Evolutionary conservation across 2,888 invertebrate genomes (phyloP), one percentile per base, ranked within the genome.

Genomic region (Agrotis exclamationis): DNA sequence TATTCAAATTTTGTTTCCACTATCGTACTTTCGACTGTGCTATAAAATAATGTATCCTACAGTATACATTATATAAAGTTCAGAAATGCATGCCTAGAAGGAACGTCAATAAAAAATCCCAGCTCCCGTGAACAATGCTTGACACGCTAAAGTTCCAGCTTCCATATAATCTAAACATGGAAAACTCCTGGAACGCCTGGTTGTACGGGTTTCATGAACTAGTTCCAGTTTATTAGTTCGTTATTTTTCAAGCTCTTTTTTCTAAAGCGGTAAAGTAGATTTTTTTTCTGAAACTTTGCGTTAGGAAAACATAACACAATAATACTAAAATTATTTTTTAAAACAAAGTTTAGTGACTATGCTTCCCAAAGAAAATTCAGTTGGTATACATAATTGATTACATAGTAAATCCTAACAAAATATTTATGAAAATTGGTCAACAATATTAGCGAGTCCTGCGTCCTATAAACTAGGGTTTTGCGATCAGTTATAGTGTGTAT

Each of bases 41-140:
- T 4, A 11, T 39, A 39, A 39, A 39, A 11, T 39, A 39, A 39
- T 11, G 11, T 39, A 39, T 39, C 39, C 39, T 11, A 33, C 9
- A 1, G 7, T 33, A 33, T 1, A 39, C 39, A 9, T 39, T 39
- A 11, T 39, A 39, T 39, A 39, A 39, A 39, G 39, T 39, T 39
- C 11, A 20, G 14, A 48, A 24, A 9, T 47, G 13, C 7, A 53
- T 47, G 51, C 14, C 50, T 50, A 48, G 20, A 28, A 48, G 3
- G 18, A 65, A 63, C 45, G 51, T 68, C 76, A 62, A 60, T 76
- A 28, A 63, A 60, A 75, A 65, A 71, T 28, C 33, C 33, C 47
- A 20, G 24, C 33, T 11, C 33, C 18, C 6, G 9, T 20, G 24
- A 77, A 77, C 71, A 77, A 81, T 82, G 72, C 82, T 81, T 77